A percentile compares a stretch with the other conserved stretches of the same genome.
Evolutionary conservation across 2,797 vertebrate genomes (phyloP).

Genomic region (Sternotherus odoratus): DNA sequence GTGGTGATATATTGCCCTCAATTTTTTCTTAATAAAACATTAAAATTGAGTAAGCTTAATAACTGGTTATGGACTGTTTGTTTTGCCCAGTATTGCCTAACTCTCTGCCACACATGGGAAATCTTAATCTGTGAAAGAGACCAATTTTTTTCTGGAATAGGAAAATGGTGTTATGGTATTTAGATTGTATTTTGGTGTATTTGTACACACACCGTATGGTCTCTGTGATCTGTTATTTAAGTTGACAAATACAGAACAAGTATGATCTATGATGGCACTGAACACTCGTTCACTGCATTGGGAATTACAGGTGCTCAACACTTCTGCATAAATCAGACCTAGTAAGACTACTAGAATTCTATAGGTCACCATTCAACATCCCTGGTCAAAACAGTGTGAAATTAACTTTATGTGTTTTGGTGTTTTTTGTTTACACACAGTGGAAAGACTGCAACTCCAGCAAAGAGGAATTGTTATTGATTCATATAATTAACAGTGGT

Average conservation of each 20-base stretch:
- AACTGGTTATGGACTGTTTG: background rate
- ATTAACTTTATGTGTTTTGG: background rate
- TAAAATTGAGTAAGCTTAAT: background rate
- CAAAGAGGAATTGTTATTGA: background rate
- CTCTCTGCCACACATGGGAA: background rate
- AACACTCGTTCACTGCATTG: background rate
- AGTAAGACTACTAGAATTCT: conserved; percentile 20
- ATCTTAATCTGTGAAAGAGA: background rate
- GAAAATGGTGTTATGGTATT: background rate
- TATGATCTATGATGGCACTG: background rate
- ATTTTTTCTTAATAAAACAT: background rate
- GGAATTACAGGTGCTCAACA: background rate
- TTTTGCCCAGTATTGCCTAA: background rate
- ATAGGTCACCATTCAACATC: conserved; percentile 3
- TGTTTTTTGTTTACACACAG: background rate
- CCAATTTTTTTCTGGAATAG: background rate
- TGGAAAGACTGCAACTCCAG: background rate
- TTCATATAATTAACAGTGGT: background rate
- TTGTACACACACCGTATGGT: background rate
- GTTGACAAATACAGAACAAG: background rate
- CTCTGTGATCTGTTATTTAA: background rate
- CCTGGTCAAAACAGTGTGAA: conserved; percentile 21
- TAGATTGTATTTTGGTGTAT: background rate
- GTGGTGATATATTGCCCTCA: background rate
- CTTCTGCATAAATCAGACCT: conserved; percentile 1